Base-by-base conservation (phyloP, 2,888 invertebrate species). In the Alloscopus bannaensis region DNA sequence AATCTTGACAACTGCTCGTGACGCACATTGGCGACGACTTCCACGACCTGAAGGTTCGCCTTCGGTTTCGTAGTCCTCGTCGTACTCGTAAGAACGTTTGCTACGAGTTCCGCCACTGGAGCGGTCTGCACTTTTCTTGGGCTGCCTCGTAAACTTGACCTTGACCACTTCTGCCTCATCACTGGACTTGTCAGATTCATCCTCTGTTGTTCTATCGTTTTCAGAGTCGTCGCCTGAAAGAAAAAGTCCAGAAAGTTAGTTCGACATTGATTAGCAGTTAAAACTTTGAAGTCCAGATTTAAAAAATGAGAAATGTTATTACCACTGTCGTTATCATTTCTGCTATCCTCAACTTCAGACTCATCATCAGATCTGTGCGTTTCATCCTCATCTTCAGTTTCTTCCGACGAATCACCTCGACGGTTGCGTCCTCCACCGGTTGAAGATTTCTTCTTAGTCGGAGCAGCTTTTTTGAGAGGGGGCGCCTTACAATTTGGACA, bases 1-100 rank as follows among this genome's bases (percentile, higher is more conserved):
- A 78, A 88, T 89, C 85, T 87, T 87, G 52, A 86, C 87, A 29
- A 86, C 87, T 47, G 88, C 88, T 76, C 87, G 87, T 66, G 87
- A 87, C 29, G 89, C 88, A 77, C 87, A 87, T 79, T 83, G 84
- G n/a, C 86, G 79, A 65, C 82, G 78, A 16, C 83, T 84, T 42
- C 75, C 81, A 50, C 40, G 76, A 18, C 55, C 45, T 2, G 24
- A 28, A 29, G 76, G 68, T 36, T 82, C 82, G 24, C 81, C 81
- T 13, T 83, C 84, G 11, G 57, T 62, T 3, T 81, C 80, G 18
- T 81, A 77, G 20, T 80, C 86, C 83, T 69, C 88, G 83, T 70
- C 87, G 85, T 83, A 87, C 84, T 70, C 80, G 60, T 84, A 80
- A 42, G 69, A 69, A 16, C 79, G 80, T 50, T 72, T 81, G n/a